A percentile compares a stretch with the other conserved stretches of the same genome.
Evolutionary conservation across 1,140 invertebrate genomes (phyloP).

Genomic region (Campoletis sonorensis): DNA sequence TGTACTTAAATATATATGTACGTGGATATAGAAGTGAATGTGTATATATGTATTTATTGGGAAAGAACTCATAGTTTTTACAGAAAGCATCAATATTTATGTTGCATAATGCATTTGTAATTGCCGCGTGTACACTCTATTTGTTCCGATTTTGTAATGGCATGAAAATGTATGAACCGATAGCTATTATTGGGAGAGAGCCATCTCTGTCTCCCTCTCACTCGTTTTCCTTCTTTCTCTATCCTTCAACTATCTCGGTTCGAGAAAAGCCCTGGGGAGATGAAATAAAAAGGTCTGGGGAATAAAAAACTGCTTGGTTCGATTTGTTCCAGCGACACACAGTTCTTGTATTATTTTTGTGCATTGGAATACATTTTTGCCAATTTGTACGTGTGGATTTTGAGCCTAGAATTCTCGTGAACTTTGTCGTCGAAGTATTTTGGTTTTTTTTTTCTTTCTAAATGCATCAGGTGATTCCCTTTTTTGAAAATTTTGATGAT

Average conservation of each 20-base stretch:
- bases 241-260: background rate
- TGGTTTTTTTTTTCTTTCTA: too few species aligned
- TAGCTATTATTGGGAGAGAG: slow-evolving; percentile 74
- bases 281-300: background rate
- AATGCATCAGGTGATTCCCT: background rate
- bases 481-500: background rate
- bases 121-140: slow-evolving; percentile 75
- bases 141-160: slow-evolving; percentile 77
- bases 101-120: slow-evolving; percentile 76
- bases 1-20: background rate
- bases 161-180: slow-evolving; percentile 77
- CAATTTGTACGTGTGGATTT: too few species aligned
- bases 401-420: background rate
- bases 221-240: background rate
- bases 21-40: background rate
- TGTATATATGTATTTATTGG: background rate
- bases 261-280: background rate
- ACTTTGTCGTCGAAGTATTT: background rate
- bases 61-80: slow-evolving; percentile 68
- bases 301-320: background rate
- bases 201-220: background rate
- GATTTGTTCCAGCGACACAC: background rate
- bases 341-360: background rate
- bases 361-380: background rate
- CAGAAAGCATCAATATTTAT: slow-evolving; percentile 78